phyloP scores from a whole-genome alignment of 1,140 invertebrate species.

The Mya arenaria region DNA sequence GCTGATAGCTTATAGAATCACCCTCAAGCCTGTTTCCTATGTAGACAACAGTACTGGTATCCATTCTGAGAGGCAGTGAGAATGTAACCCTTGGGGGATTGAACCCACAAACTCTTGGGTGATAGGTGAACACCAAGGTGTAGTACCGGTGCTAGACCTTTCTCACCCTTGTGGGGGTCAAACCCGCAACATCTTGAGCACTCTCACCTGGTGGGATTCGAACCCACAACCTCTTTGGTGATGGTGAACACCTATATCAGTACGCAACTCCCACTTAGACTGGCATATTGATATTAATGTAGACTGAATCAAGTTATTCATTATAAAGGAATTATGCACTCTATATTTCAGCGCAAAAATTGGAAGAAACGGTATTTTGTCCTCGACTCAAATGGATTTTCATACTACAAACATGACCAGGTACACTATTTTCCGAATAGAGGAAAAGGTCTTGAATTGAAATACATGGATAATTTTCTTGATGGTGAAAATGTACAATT shows the following conservation, averaged over 20 bases:
- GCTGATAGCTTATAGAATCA: too few relatives aligned
- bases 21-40: too few relatives aligned
- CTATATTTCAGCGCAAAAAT: slow-evolving; percentile 64
- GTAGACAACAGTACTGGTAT: too few relatives aligned
- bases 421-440: slow-evolving; percentile 42
- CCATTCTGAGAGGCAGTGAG: too few relatives aligned
- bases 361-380: slow-evolving; percentile 69
- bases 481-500: not conserved
- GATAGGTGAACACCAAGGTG: too few relatives aligned
- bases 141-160: too few relatives aligned
- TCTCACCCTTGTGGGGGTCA: too few relatives aligned
- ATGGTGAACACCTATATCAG: not conserved
- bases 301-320: not conserved
- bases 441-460: too few relatives aligned
- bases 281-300: not conserved
- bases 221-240: not conserved
- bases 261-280: not conserved
- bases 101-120: too few relatives aligned
- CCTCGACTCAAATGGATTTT: slow-evolving; percentile 58
- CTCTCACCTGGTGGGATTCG: not conserved
- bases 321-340: not conserved
- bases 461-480: too few relatives aligned
- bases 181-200: not conserved
- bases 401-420: slow-evolving; percentile 59
- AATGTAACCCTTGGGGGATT: too few relatives aligned